Base-by-base conservation (phyloP, 2,797 vertebrate species). In the Karalla daura region DNA sequence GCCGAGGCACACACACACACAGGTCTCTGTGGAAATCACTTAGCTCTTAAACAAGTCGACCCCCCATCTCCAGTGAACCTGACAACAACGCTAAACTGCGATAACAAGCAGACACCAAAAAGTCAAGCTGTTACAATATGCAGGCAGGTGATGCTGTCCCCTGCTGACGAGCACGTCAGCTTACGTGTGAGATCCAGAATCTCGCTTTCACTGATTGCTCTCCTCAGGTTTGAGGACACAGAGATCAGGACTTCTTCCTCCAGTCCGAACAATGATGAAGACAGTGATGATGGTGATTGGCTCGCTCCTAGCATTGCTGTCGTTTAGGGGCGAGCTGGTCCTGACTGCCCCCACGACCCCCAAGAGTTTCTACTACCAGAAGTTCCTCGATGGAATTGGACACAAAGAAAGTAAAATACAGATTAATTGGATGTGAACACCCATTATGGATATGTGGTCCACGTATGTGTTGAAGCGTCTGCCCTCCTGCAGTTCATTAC, bases 291-390 rank as follows among this genome's bases (percentile, higher is more conserved):
- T 54, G 47, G 70, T 72, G 65, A 28, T 44, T 12, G 33, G 13
- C 25, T 33, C 37, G 51, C 36, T 44, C 40, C n/a, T n/a, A n/a
- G 30, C 64, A 49, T 70, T 20, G 10, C 63, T 86, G 36, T 88
- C 40, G 53, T 76, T 0, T 36, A 82, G 4, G 60, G 66, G 53
- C 52, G 69, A 4, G 70, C 76, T n/a, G n/a, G n/a, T n/a, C 60
- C 46, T 59, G 2, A 71, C 86, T 15, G 75, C 73, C 17, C 90
- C 94, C 3, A 41, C 52, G 28, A 92, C 83, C 86, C 92, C 92
- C 69, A 94, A 93, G 0, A 89, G 91, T 58, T 96, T 96, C 89
- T 94, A 95, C 85, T 96, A 96, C 74, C 90, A 94, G 13, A 84
- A 89, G 15, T 54, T 91, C 63, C 78, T 93, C 63, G 89, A 83